These are phyloP conservation scores for Tipula unca DNA, from an alignment of 2,888 invertebrate species.

Conservation along the genomic window DNA sequence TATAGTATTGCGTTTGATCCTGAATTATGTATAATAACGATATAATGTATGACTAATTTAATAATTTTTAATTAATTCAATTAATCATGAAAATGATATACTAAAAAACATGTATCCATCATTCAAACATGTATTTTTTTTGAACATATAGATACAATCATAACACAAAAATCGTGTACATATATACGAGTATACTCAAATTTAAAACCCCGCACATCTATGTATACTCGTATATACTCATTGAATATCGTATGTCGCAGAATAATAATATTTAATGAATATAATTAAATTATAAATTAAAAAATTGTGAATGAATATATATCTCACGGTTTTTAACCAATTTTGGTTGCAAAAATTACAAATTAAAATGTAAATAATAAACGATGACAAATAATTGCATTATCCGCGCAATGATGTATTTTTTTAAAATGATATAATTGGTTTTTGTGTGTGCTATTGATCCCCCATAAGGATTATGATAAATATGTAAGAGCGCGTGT, in stretches of 20 bases:
- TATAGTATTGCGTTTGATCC: not conserved
- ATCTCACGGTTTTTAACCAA: not conserved
- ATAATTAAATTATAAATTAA: not conserved
- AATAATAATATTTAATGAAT: not conserved
- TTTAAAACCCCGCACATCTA: too few relatives aligned
- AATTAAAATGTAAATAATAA: not conserved
- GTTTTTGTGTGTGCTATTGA: not conserved
- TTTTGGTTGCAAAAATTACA: not conserved
- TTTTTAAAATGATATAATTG: not conserved
- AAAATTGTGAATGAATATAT: not conserved
- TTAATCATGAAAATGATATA: not conserved
- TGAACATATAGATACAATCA: not conserved
- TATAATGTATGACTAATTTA: not conserved
- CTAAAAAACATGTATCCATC: not conserved
- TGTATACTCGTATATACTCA: too few relatives aligned
- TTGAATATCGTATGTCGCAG: not conserved
- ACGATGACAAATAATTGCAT: not conserved
- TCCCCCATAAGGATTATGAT: not conserved
- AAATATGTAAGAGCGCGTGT: too few relatives aligned
- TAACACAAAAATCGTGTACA: not conserved
- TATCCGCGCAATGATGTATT: not conserved
- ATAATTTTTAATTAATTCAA: not conserved
- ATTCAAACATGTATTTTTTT: too few relatives aligned
- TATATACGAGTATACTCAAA: not conserved
- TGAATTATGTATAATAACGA: not conserved